Evolutionary conservation across 1,140 invertebrate species (phyloP), one percentile per base, ranked within the genome.

Genomic region (Microvelia longipes): DNA sequence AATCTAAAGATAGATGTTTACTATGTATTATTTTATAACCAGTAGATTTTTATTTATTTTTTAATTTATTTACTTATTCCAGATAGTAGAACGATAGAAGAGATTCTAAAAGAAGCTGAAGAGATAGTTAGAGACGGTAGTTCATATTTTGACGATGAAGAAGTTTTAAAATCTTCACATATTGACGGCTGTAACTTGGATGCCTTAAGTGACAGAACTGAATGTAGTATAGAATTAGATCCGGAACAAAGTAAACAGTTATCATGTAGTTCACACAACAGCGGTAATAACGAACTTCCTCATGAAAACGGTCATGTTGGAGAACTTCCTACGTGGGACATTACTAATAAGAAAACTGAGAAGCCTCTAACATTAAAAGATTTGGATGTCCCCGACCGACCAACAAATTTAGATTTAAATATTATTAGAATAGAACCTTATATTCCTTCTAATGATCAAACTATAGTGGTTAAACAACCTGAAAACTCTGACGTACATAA

Each of bases 21-120:
- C n/a, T n/a, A n/a, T n/a, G n/a, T n/a, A n/a, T n/a, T n/a, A n/a
- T n/a, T n/a, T n/a, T n/a, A n/a, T n/a, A n/a, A n/a, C n/a, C n/a
- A n/a, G n/a, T n/a, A n/a, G n/a, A n/a, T n/a, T n/a, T n/a, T n/a
- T n/a, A n/a, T n/a, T n/a, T n/a, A n/a, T n/a, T n/a, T n/a, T n/a
- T n/a, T n/a, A n/a, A n/a, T 50, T 50, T 64, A 14, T 64, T 2
- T 64, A 24, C 24, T 64, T 2, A 26, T 64, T 64, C 24, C 24
- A 64, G 71, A 74, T 60, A 70, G 68, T 19, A 69, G 66, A 29
- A 74, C 70, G 62, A 70, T 74, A 25, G 73, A 74, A 27, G 73
- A 71, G 30, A 74, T 74, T 71, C 65, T 74, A 13, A 69, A 72
- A 61, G 69, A 74, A 70, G 73, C 73, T 11, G 71, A 74, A 66